These are phyloP conservation scores for Mayetiola destructor DNA, from an alignment of 2,888 invertebrate genomes.

Conservation along the genomic window DNA sequence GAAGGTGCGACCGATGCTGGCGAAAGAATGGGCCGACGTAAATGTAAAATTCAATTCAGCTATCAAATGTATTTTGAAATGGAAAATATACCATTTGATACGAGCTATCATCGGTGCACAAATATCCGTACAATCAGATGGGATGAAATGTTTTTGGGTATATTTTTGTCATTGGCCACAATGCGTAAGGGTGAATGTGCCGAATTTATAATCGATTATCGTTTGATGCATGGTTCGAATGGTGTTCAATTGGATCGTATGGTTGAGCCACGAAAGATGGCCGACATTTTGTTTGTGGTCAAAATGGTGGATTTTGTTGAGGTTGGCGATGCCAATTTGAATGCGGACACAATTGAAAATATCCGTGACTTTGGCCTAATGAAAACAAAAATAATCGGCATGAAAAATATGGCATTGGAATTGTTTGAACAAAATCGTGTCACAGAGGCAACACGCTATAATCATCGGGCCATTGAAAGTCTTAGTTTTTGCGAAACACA, in stretches of 20 bases:
- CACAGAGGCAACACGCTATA: neutral
- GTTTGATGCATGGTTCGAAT: neutral
- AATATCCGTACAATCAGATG: neutral
- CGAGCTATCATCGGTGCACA: neutral
- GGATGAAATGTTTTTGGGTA: neutral
- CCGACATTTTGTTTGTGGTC: neutral
- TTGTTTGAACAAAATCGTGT: too few relatives aligned
- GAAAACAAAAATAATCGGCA: neutral
- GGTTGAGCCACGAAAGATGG: neutral
- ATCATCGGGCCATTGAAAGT: neutral
- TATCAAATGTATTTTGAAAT: neutral
- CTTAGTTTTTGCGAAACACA: neutral
- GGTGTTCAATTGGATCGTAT: neutral
- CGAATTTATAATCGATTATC: neutral
- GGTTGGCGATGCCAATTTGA: neutral
- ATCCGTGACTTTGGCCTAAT: neutral
- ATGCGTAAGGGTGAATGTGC: neutral
- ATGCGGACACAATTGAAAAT: neutral
- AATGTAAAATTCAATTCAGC: neutral
- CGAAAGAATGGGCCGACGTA: neutral
- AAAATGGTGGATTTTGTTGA: neutral
- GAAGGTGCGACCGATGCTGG: neutral
- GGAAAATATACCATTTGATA: neutral
- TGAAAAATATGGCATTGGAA: neutral
- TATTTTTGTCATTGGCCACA: neutral